A percentile compares a stretch with the other conserved stretches of the same genome.
Evolutionary conservation across 2,888 invertebrate species (phyloP).

Genomic region (Eupithecia inturbata): DNA sequence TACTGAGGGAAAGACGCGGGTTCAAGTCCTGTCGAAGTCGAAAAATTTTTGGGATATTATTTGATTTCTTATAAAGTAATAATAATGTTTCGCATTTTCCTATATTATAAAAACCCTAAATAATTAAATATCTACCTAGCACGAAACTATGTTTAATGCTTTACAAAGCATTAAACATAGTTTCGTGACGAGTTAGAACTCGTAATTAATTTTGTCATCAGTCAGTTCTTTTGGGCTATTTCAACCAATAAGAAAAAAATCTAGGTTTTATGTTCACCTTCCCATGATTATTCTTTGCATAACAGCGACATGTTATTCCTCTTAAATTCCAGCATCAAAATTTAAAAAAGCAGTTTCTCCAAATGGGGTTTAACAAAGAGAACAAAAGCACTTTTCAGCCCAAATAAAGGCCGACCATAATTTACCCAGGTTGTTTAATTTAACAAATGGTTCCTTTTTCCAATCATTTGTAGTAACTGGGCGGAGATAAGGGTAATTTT

Average conservation of each 20-base stretch:
- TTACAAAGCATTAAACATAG: too few relatives aligned
- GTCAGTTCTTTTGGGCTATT: neutral
- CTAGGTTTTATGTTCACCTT: neutral
- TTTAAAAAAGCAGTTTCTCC: neutral
- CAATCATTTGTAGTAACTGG: slow-evolving; percentile 34
- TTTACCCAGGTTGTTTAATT: slow-evolving; percentile 30
- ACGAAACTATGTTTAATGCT: neutral
- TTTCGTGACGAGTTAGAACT: too few relatives aligned
- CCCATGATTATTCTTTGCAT: neutral
- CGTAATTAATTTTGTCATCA: neutral
- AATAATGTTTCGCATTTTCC: too few relatives aligned
- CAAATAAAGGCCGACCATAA: slow-evolving; percentile 23
- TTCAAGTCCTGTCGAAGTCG: too few relatives aligned
- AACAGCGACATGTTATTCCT: neutral
- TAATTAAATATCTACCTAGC: too few relatives aligned
- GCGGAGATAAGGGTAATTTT: slow-evolving; percentile 16
- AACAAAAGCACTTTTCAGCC: slow-evolving; percentile 15
- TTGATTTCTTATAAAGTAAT: too few relatives aligned
- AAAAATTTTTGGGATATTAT: too few relatives aligned
- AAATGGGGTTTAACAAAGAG: slow-evolving; percentile 10
- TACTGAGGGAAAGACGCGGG: too few relatives aligned
- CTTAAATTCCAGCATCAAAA: neutral
- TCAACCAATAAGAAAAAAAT: neutral
- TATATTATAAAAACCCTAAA: too few relatives aligned
- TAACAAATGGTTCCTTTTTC: slow-evolving; percentile 35